A percentile compares a stretch with the other conserved stretches of the same genome.
Evolutionary conservation across 2,888 invertebrate species (phyloP).

Genomic region (Glyphotaelius pellucidus): DNA sequence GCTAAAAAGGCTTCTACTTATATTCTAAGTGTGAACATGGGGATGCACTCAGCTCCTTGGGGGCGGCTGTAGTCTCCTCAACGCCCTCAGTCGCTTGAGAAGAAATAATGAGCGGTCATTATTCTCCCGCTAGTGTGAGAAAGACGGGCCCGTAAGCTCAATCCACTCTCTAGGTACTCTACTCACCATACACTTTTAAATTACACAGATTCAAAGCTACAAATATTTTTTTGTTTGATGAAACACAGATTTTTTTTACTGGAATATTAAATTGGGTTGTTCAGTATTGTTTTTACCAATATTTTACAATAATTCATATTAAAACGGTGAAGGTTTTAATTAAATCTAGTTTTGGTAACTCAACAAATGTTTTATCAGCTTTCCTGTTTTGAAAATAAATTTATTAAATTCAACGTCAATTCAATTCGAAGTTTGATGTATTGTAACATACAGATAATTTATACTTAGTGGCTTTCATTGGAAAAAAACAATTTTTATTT

Average conservation of each 20-base stretch:
- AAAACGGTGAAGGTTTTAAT: no score
- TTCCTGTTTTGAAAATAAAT: no score
- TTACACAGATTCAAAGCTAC: background rate
- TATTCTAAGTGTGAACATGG: constrained; percentile 38
- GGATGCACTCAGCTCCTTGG: constrained; percentile 29
- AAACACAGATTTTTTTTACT: background rate
- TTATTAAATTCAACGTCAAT: no score
- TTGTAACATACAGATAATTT: no score
- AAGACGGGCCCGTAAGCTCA: constrained; percentile 17
- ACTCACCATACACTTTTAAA: constrained; percentile 19
- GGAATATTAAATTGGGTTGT: background rate
- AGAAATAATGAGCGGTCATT: constrained; percentile 62
- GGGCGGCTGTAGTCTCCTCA: constrained; percentile 10
- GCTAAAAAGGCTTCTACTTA: constrained; percentile 26
- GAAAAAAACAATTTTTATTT: no score
- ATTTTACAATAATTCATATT: no score
- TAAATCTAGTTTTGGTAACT: no score
- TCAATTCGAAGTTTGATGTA: no score
- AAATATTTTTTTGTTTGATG: background rate
- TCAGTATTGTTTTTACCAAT: no score
- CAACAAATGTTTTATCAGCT: no score
- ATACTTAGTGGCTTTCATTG: no score
- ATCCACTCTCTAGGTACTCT: background rate
- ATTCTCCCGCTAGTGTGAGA: constrained; percentile 46
- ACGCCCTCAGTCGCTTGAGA: constrained; percentile 26